Percentiles rank a stretch among this genome's conserved stretches.
These are phyloP conservation scores for Poicephalus meyeri DNA, from an alignment of 2,113 vertebrate species.

Conservation along the genomic window DNA sequence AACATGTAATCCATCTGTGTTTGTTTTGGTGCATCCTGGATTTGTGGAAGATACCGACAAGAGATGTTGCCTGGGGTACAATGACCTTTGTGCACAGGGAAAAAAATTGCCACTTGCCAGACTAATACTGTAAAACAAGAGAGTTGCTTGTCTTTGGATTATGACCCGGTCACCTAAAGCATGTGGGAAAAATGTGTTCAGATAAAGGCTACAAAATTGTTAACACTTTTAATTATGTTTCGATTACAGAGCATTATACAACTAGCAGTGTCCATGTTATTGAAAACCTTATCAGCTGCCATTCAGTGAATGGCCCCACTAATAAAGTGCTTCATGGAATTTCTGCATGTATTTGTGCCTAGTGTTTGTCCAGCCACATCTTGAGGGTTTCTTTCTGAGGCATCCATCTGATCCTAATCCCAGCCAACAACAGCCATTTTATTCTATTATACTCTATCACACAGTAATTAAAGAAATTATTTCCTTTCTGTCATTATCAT, in stretches of 20 bases:
- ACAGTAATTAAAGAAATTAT: constrained; percentile 18
- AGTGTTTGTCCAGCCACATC: constrained; percentile 67
- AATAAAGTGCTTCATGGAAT: constrained; percentile 52
- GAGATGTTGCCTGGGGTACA: constrained; percentile 41
- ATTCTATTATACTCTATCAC: constrained; percentile 19
- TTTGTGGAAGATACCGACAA: constrained; percentile 44
- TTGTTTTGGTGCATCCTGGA: constrained; percentile 52
- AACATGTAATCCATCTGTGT: constrained; percentile 55
- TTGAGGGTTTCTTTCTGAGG: constrained; percentile 39
- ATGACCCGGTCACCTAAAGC: constrained; percentile 72
- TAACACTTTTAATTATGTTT: constrained; percentile 72
- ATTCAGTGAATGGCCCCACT: constrained; percentile 46
- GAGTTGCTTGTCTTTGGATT: constrained; percentile 64
- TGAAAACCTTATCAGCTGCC: constrained; percentile 68
- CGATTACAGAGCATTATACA: constrained; percentile 39
- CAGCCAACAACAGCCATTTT: constrained; percentile 47
- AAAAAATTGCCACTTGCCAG: constrained; percentile 28
- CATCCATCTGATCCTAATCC: constrained; percentile 56
- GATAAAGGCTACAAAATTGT: constrained; percentile 71
- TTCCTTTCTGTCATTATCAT: neutral
- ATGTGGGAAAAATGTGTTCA: constrained; percentile 69
- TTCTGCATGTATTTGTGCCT: constrained; percentile 62
- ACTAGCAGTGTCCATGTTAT: constrained; percentile 35
- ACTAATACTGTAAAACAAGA: constrained; percentile 62
- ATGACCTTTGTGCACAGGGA: constrained; percentile 46